Evolutionary conservation across 2,888 invertebrate genomes (phyloP), one percentile per base, ranked within the genome.

Genomic region (Sylvicola cinctus): DNA sequence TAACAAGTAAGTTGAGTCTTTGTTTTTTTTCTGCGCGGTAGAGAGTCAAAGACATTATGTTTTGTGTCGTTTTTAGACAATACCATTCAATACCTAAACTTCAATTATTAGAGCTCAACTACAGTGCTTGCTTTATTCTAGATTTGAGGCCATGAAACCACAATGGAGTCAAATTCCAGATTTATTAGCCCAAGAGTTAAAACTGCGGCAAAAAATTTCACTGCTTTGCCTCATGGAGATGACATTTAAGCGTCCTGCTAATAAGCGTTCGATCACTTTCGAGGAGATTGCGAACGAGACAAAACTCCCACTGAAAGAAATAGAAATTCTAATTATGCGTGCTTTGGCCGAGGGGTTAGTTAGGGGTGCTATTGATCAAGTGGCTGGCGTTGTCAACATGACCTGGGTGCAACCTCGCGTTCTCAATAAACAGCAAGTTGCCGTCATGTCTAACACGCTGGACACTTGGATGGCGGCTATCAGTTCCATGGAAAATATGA

Each of bases 171-270:
- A 70, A 39, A 77, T 88, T 43, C 78, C 85, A 1, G 90, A 91
- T 57, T 61, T 95, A 14, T 70, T 70, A 8, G 72, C 79, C 0
- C 77, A 85, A 40, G 88, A 90, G 49, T 55, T 74, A 1, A 74
- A 75, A 47, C 61, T 95, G 42, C 62, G 84, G 14, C 83, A 88
- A 56, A 99, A 98, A 62, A 90, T 98, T 39, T 87, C 88, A 0
- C 65, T 99, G 14, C 63, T 98, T 12, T 91, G 95, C 51, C 66
- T 98, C 0, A 96, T 98, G 93, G 91, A 95, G 77, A 90, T 96
- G 88, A 91, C 96, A 1, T 91, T 96, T 52, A 85, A 84, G 52
- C 73, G 93, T 33, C 78, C 90, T 1, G 83, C 91, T 0, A 84
- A 84, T 33, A 74, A 85, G 44, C 64, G 80, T 36, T 78, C 83